phyloP scores from a whole-genome alignment of 2,797 vertebrate species.

The Acanthurus lineatus region DNA sequence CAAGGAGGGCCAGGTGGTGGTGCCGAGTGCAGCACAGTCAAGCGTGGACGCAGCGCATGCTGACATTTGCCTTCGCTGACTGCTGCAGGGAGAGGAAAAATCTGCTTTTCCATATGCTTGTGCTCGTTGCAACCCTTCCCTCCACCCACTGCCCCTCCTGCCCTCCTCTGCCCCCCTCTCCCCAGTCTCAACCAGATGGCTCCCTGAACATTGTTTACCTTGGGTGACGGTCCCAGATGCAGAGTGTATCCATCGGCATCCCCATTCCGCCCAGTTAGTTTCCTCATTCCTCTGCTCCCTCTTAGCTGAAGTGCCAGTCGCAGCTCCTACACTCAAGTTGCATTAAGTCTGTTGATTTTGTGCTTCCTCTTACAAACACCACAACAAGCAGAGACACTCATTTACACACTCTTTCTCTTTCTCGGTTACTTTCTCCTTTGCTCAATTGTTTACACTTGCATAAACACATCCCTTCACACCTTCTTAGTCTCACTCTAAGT shows the following conservation, averaged over 20 bases:
- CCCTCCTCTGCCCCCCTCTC: slow-evolving; percentile 81
- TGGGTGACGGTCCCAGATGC: slow-evolving; percentile 96
- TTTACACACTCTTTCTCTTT: slow-evolving; percentile 5
- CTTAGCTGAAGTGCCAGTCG: slow-evolving; percentile 58
- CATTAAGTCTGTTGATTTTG: slow-evolving; percentile 42
- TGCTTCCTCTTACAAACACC: slow-evolving; percentile 19
- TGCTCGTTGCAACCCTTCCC: slow-evolving; percentile 88
- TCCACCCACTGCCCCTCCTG: slow-evolving; percentile 83
- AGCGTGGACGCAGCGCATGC: slow-evolving; percentile 92
- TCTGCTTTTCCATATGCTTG: slow-evolving; percentile 99
- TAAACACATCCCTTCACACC: slow-evolving; percentile 37
- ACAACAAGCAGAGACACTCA: slow-evolving; percentile 15
- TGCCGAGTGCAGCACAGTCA: slow-evolving; percentile 93
- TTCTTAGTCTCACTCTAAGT: slow-evolving; percentile 46
- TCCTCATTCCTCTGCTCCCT: slow-evolving; percentile 74
- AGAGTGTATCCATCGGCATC: slow-evolving; percentile 82
- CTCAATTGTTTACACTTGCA: slow-evolving; percentile 17
- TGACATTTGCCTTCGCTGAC: slow-evolving; percentile 94
- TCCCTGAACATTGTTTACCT: slow-evolving; percentile 98
- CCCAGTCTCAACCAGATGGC: slow-evolving; percentile 96
- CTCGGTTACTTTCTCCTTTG: slow-evolving; percentile 21
- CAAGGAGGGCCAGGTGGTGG: slow-evolving; percentile 99
- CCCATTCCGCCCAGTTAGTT: slow-evolving; percentile 75
- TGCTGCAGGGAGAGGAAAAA: slow-evolving; percentile 98
- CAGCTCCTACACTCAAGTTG: slow-evolving; percentile 47